phyloP scores from a whole-genome alignment of 2,888 invertebrate species.

The Macaria liturata region DNA sequence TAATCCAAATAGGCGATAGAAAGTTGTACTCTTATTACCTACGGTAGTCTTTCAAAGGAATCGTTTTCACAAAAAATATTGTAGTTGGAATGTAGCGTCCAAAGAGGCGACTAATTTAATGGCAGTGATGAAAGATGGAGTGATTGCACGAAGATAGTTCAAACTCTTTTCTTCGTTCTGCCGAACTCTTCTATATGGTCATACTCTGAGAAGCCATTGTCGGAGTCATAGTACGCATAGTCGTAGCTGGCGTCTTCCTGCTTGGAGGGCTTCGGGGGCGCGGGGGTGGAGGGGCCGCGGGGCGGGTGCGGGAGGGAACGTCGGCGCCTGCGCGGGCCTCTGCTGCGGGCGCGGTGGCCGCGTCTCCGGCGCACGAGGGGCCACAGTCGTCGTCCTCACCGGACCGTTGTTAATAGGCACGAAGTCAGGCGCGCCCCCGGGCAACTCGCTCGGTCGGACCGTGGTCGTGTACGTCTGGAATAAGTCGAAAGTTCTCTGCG shows the following conservation, averaged over 20 bases:
- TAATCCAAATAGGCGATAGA: too few species aligned
- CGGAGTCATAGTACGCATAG: constrained; percentile 93
- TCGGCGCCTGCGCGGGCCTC: constrained; percentile 45
- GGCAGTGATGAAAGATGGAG: constrained; percentile 62
- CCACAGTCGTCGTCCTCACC: constrained; percentile 47
- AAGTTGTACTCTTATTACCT: too few species aligned
- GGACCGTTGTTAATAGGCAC: constrained; percentile 45
- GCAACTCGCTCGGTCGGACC: constrained; percentile 57
- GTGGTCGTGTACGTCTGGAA: constrained; percentile 74
- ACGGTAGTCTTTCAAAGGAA: too few species aligned
- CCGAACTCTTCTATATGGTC: constrained; percentile 85
- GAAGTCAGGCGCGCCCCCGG: constrained; percentile 43
- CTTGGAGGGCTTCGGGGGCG: constrained; percentile 64
- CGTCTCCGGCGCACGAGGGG: constrained; percentile 50
- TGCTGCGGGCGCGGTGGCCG: constrained; percentile 48
- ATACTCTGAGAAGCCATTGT: constrained; percentile 82
- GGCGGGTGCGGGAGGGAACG: constrained; percentile 42
- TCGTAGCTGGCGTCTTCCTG: constrained; percentile 90
- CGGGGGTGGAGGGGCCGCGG: constrained; percentile 48
- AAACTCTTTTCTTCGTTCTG: constrained; percentile 80
- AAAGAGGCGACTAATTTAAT: constrained; percentile 78
- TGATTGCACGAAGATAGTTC: constrained; percentile 40
- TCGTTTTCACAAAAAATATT: not conserved
- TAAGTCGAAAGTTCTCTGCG: constrained; percentile 68
- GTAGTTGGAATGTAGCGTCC: constrained; percentile 34